phyloP scores from a whole-genome alignment of 1,140 invertebrate genomes.

The Drosophila pseudoobscura region DNA sequence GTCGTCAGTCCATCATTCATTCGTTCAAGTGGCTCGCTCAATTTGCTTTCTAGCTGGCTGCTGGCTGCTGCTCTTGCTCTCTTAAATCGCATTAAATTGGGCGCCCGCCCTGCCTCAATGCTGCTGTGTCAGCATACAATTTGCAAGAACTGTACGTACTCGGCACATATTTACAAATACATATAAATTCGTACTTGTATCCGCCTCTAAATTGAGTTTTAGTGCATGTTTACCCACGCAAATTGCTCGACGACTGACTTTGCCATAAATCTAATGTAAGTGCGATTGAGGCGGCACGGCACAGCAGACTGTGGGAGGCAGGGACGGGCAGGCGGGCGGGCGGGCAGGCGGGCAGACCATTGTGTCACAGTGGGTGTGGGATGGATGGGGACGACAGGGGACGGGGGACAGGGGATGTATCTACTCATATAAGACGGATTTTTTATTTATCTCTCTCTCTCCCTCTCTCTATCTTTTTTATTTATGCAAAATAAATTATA shows the following conservation, averaged over 20 bases:
- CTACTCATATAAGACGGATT: constrained; percentile 49
- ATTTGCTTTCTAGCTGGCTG: constrained; percentile 54
- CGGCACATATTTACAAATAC: constrained; percentile 12
- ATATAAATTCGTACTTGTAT: constrained; percentile 55
- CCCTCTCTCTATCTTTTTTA: constrained; percentile 38
- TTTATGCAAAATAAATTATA: constrained; percentile 78
- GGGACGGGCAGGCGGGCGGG: not conserved
- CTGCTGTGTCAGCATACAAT: constrained; percentile 74
- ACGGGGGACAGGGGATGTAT: not conserved
- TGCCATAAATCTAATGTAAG: constrained; percentile 79
- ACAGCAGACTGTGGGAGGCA: not conserved
- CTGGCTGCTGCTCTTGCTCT: constrained; percentile 61
- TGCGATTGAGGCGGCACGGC: constrained; percentile 38
- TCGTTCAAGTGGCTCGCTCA: constrained; percentile 75
- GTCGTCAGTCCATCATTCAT: constrained; percentile 52
- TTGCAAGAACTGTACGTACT: constrained; percentile 54
- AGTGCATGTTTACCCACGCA: constrained; percentile 81
- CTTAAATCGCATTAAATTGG: constrained; percentile 79
- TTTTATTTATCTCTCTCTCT: constrained; percentile 46
- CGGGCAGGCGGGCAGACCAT: not conserved
- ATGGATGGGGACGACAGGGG: not conserved
- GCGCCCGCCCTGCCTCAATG: constrained; percentile 61
- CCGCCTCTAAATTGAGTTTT: constrained; percentile 79
- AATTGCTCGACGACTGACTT: constrained; percentile 80
- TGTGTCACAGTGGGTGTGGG: constrained; percentile 16